A percentile compares a stretch with the other conserved stretches of the same genome.
Evolutionary conservation across 1,140 invertebrate species (phyloP).

Genomic region (Tetramorium parvispinum): DNA sequence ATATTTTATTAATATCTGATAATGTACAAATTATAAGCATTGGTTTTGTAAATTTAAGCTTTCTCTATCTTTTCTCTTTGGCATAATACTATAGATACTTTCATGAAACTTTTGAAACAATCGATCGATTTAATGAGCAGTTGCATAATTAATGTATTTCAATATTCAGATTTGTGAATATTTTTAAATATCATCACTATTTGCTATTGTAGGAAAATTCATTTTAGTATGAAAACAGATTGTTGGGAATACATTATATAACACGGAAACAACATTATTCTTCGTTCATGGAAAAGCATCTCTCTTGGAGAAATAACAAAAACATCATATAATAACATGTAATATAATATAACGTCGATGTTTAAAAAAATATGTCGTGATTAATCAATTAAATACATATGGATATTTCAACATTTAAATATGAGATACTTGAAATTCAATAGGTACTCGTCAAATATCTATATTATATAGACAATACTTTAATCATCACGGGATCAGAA

Average conservation of each 20-base stretch:
- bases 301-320: conserved; percentile 7
- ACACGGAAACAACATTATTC: conserved; percentile 39
- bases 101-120: not conserved
- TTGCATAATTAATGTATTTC: not conserved
- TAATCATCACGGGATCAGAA: not conserved
- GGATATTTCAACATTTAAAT: conserved; percentile 20
- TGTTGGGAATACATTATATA: conserved; percentile 23
- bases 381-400: not conserved
- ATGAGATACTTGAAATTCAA: not conserved
- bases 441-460: not conserved
- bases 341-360: not conserved
- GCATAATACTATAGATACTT: not conserved
- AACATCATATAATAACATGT: conserved; percentile 13
- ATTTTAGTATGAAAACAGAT: conserved; percentile 41
- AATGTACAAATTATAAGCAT: not conserved
- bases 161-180: conserved; percentile 9
- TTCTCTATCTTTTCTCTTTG: not conserved
- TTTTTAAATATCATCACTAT: conserved; percentile 4
- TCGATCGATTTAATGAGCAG: not conserved
- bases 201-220: conserved; percentile 9
- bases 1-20: not conserved
- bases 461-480: not conserved
- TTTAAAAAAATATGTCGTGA: not conserved
- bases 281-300: not conserved
- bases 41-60: not conserved